A percentile compares a stretch with the other conserved stretches of the same genome.
phyloP scores from a whole-genome alignment of 2,888 invertebrate species.

The Chaitophorus viminalis region DNA sequence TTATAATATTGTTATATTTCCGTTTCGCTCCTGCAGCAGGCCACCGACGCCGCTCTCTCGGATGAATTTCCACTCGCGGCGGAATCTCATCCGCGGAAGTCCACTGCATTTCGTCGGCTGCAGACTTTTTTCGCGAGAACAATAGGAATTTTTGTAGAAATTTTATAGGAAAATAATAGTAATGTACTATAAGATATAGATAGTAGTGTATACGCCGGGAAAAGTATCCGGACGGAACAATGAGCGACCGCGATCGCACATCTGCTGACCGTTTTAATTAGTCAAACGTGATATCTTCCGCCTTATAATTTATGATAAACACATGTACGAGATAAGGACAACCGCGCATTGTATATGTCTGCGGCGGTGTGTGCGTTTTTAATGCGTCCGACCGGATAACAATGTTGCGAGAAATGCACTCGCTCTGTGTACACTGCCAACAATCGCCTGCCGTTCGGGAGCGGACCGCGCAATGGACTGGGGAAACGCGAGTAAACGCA shows the following conservation, averaged over 20 bases:
- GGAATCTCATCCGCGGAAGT: not conserved
- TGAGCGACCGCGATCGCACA: not conserved
- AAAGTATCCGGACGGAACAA: not conserved
- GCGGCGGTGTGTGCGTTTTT: not conserved
- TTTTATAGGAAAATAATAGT: not conserved
- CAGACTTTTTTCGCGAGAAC: not conserved
- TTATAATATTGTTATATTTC: not conserved
- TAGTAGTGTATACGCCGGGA: too few species aligned
- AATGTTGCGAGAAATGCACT: not conserved
- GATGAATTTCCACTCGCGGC: not conserved
- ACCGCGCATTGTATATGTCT: not conserved
- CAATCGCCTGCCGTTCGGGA: not conserved
- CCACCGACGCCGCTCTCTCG: constrained; percentile 9
- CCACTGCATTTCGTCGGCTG: not conserved
- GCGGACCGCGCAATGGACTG: not conserved
- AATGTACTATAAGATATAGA: too few species aligned
- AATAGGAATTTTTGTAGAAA: not conserved
- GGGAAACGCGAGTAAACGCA: not conserved
- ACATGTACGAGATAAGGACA: not conserved
- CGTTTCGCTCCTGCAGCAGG: constrained; percentile 1
- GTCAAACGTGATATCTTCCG: not conserved
- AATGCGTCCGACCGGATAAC: not conserved
- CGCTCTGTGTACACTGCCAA: not conserved
- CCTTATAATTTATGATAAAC: not conserved
- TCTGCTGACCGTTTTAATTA: not conserved